Evolutionary conservation across 2,888 invertebrate species (phyloP), one percentile per base, ranked within the genome.

Genomic region (Nycteola revayana): DNA sequence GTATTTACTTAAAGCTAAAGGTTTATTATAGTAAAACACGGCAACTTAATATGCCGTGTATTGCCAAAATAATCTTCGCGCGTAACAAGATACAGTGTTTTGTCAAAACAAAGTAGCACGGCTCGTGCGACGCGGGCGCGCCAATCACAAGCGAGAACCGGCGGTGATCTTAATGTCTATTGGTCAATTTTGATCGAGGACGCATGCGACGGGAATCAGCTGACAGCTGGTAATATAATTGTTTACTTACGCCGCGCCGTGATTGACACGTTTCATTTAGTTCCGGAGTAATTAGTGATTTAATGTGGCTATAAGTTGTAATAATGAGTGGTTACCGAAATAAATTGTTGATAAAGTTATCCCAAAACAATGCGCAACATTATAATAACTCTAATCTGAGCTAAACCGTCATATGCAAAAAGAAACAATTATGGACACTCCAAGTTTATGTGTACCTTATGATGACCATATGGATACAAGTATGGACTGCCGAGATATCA

Each of bases 1-100:
- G 32, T 32, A 32, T 32, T 32, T 21, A 25, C 21, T 26, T 11
- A 11, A 32, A 32, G 10, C 18, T 32, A 32, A 25, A 25, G 11
- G 25, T 10, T 32, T 21, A 32, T 10, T 25, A 32, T 10, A 14
- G 9, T 21, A 25, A 32, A 32, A 26, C 10, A 26, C 32, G 20
- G 32, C 26, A 32, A 32, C 26, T 20, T 21, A 25, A 10, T 20
- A 26, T 32, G 26, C 26, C 25, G 32, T 32, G 21, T 32, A 26
- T 32, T 32, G 32, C 6, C 26, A 9, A 26, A 32, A 32, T 20
- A 32, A 11, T 21, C 32, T 32, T 25, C 32, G 8, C 10, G 21
- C 21, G 21, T 30, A 30, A 23, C 17, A 11, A 32, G 21, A 32
- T 32, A 32, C 32, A 32, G 32, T 32, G 26, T 32, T 32, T 32